A percentile compares a stretch with the other conserved stretches of the same genome.
Conservation (phyloP, 2,888 invertebrate genomes). For the Choreutis nemorana region DNA sequence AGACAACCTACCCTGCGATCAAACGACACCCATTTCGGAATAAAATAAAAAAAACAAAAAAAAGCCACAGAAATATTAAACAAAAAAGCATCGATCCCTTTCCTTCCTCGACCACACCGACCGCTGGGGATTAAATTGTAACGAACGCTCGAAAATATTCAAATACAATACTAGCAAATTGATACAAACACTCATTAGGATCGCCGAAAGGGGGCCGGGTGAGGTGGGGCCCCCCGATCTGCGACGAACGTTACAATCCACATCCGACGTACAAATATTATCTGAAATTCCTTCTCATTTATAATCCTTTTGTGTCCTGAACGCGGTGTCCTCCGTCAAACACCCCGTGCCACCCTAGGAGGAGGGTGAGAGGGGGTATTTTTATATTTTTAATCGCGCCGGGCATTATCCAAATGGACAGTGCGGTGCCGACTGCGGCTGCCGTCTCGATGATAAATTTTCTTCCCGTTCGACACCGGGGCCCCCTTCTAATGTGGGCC, state of each 20-base stretch:
- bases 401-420: slow-evolving; percentile 68
- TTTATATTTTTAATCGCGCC: slow-evolving; percentile 68
- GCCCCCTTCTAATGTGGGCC: slow-evolving; percentile 46
- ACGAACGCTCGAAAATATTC: slow-evolving; percentile 64
- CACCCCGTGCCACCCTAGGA: slow-evolving; percentile 22
- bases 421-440: slow-evolving; percentile 54
- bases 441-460: slow-evolving; percentile 65
- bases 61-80: slow-evolving; percentile 37
- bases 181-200: slow-evolving; percentile 67
- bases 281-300: slow-evolving; percentile 69
- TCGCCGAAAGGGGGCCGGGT: slow-evolving; percentile 39
- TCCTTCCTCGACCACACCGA: slow-evolving; percentile 32
- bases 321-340: slow-evolving; percentile 64
- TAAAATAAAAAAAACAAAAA: too few species aligned
- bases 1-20: slow-evolving; percentile 32
- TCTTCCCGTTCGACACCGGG: slow-evolving; percentile 63
- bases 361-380: slow-evolving; percentile 47
- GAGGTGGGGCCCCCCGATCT: slow-evolving; percentile 28
- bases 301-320: slow-evolving; percentile 68
- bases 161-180: slow-evolving; percentile 68
- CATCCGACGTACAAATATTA: slow-evolving; percentile 67
- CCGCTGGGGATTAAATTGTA: slow-evolving; percentile 62
- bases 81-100: slow-evolving; percentile 55
- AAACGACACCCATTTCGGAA: slow-evolving; percentile 36
- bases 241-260: slow-evolving; percentile 60